phyloP scores from a whole-genome alignment of 2,888 invertebrate species.

The Margaritifera margaritifera region DNA sequence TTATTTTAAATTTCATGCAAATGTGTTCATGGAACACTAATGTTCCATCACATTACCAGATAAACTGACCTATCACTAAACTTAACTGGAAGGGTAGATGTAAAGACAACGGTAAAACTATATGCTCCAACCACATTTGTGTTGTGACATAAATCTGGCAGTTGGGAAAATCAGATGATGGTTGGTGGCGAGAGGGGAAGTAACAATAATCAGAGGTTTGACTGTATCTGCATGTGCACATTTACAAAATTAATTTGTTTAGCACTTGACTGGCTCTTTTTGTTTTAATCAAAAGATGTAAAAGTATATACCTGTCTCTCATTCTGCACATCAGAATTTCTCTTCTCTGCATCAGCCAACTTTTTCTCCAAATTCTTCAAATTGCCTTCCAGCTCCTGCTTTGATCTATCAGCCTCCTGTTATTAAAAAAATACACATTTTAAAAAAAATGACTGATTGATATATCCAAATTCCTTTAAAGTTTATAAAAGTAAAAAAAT shows the following conservation, averaged over 20 bases:
- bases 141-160: too few relatives aligned
- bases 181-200: not conserved
- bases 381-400: conserved; percentile 53
- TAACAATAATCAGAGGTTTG: not conserved
- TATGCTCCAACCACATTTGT: too few relatives aligned
- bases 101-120: too few relatives aligned
- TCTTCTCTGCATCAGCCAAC: conserved; percentile 44
- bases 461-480: not conserved
- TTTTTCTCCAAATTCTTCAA: conserved; percentile 60
- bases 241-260: too few relatives aligned
- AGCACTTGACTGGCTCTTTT: too few relatives aligned
- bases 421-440: conserved; percentile 3
- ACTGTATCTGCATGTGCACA: not conserved
- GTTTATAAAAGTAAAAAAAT: too few relatives aligned
- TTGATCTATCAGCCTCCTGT: conserved; percentile 53
- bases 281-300: not conserved
- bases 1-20: too few relatives aligned
- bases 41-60: too few relatives aligned
- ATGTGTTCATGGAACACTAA: too few relatives aligned
- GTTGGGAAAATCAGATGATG: too few relatives aligned
- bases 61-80: too few relatives aligned
- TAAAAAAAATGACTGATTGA: not conserved
- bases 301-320: conserved; percentile 34
- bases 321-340: conserved; percentile 30
- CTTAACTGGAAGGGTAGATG: too few relatives aligned